Evolutionary conservation across 2,113 vertebrate species (phyloP).

Genomic region (Leucoraja erinaceus): DNA sequence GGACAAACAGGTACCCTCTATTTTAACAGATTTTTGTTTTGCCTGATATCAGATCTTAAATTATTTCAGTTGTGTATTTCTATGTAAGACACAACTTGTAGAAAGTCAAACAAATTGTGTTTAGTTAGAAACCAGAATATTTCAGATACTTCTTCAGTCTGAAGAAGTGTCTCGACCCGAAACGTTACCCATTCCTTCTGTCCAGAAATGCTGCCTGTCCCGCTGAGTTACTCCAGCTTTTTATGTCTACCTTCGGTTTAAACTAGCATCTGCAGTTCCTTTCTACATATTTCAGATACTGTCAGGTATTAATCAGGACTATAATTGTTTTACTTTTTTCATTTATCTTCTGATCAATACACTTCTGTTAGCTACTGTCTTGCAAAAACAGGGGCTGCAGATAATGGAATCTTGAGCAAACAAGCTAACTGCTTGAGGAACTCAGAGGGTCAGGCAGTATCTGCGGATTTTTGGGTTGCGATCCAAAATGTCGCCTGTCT

Average conservation of each 20-base stretch:
- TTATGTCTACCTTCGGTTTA: too few species aligned
- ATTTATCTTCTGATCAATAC: not conserved
- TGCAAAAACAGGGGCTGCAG: not conserved
- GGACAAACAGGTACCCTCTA: not conserved
- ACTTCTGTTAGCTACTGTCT: not conserved
- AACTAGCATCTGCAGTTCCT: too few species aligned
- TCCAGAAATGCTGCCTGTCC: too few species aligned
- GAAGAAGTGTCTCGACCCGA: too few species aligned
- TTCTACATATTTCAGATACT: not conserved
- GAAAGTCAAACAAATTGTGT: not conserved
- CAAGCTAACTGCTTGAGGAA: too few species aligned
- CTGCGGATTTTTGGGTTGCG: too few species aligned
- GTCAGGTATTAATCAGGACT: not conserved
- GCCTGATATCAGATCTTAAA: not conserved
- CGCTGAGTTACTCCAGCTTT: too few species aligned
- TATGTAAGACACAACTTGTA: not conserved
- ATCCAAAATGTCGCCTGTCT: too few species aligned
- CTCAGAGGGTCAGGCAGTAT: too few species aligned
- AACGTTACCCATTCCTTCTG: too few species aligned
- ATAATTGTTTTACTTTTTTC: not conserved
- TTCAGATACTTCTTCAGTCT: not conserved
- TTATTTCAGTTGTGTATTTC: not conserved
- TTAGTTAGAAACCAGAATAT: not conserved
- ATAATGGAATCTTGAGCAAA: too few species aligned
- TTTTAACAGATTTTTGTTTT: not conserved